Percentiles rank a stretch among this genome's conserved stretches.
These are phyloP conservation scores for Calcarius lapponicus DNA, from an alignment of 2,797 vertebrate genomes.

Conservation along the genomic window DNA sequence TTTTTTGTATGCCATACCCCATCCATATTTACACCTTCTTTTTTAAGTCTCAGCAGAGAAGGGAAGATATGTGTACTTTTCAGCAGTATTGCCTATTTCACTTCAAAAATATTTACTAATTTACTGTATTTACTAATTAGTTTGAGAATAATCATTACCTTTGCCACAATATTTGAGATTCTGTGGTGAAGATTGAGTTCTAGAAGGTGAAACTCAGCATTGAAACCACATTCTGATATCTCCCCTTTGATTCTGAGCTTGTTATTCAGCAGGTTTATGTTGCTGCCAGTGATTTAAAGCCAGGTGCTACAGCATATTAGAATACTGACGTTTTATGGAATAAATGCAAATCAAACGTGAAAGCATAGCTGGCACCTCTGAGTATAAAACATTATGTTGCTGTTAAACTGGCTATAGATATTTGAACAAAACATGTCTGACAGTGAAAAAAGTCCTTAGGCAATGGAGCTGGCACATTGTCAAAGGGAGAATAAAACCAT, in stretches of 20 bases:
- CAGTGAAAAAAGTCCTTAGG: slow-evolving; percentile 40
- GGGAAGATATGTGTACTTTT: background rate
- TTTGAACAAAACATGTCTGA: slow-evolving; percentile 37
- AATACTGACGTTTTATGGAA: background rate
- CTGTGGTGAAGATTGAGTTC: background rate
- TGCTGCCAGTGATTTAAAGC: background rate
- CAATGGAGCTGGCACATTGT: slow-evolving; percentile 26
- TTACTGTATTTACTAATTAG: background rate
- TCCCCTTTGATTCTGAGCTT: background rate
- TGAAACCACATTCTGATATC: background rate
- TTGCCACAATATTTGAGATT: background rate
- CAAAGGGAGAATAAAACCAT: slow-evolving; percentile 61
- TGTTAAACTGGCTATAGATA: slow-evolving; percentile 51
- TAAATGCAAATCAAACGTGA: slow-evolving; percentile 39
- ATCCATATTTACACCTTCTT: background rate
- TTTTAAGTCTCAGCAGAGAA: background rate
- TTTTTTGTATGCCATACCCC: background rate
- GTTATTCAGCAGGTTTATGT: background rate
- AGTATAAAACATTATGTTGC: slow-evolving; percentile 15
- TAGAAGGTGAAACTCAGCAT: background rate
- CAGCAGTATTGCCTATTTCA: background rate
- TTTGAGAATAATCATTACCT: background rate
- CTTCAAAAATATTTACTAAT: background rate
- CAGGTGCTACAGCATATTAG: background rate
- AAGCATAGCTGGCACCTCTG: slow-evolving; percentile 32